Evolutionary conservation across 2,888 invertebrate genomes (phyloP), one percentile per base, ranked within the genome.

Genomic region (Heliconius aoede): DNA sequence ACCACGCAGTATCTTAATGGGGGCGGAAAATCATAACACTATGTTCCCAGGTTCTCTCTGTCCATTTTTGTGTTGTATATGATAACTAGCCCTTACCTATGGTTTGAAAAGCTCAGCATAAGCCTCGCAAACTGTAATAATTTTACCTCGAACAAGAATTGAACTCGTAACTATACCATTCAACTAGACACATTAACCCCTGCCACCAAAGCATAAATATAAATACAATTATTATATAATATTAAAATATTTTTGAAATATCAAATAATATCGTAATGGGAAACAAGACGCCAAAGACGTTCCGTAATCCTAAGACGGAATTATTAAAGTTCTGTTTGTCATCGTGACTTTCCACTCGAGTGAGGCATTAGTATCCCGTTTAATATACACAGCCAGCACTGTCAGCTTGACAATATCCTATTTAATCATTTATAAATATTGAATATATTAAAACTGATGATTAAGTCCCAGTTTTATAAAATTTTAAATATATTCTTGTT

Each of bases 331-430:
- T 75, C 51, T 74, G 67, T 74, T 77, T 69, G 58, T 69, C 81
- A 81, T 83, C 89, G 89, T 90, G 89, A 85, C 88, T 87, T 81
- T 79, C 84, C 89, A 87, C 84, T 82, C 78, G 79, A 76, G 79
- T 68, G 46, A 80, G 84, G 88, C 82, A 86, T 89, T 89, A 89
- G 83, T 81, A 78, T 72, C 78, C 82, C 82, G 83, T 83, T 86
- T 84, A 82, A 84, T 85, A 86, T 85, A 72, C 58, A 36, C 11
- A 28, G 60, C 24, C 26, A n/a, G n/a, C n/a, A n/a, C n/a, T n/a
- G 26, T 58, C 60, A 26, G 26, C 72, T 60, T 26, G 32, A 60
- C 58, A 58, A 13, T 58, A 72, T 55, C 36, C 24, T 36, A 36
- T 60, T 60, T 26, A 36, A 72, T 72, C 55, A 55, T 55, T 69